Evolutionary conservation across 1,140 invertebrate genomes (phyloP).

Genomic region (Dendroctonus ponderosae): DNA sequence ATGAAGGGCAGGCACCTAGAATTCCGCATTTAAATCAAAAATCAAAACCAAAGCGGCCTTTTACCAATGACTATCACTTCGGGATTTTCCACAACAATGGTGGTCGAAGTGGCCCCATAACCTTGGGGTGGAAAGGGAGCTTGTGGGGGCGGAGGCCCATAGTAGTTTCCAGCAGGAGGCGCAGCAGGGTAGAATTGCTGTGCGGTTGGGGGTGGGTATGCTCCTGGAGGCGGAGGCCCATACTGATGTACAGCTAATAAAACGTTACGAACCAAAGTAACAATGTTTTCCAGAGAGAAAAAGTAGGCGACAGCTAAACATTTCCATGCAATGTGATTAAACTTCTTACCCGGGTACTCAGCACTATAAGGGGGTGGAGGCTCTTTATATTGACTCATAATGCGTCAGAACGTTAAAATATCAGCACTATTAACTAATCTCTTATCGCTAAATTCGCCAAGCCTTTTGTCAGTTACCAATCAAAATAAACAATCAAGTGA

Average conservation of each 20-base stretch:
- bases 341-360: too few relatives aligned
- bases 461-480: too few relatives aligned
- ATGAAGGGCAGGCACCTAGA: slow-evolving; percentile 79
- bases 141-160: background rate
- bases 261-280: too few relatives aligned
- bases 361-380: too few relatives aligned
- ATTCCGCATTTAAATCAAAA: slow-evolving; percentile 41
- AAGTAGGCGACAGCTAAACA: too few relatives aligned
- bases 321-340: too few relatives aligned
- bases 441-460: too few relatives aligned
- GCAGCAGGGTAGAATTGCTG: background rate
- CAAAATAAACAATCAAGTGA: too few relatives aligned
- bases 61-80: slow-evolving; percentile 19
- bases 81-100: slow-evolving; percentile 11
- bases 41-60: background rate
- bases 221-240: background rate
- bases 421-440: too few relatives aligned
- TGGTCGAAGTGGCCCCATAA: slow-evolving; percentile 22
- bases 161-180: background rate
- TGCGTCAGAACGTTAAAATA: too few relatives aligned
- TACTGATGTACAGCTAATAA: background rate
- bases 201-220: background rate
- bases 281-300: too few relatives aligned
- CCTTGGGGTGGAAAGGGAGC: background rate
- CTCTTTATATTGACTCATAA: too few relatives aligned